Evolutionary conservation across 2,888 invertebrate genomes (phyloP).

Genomic region (Ariolimax columbianus): DNA sequence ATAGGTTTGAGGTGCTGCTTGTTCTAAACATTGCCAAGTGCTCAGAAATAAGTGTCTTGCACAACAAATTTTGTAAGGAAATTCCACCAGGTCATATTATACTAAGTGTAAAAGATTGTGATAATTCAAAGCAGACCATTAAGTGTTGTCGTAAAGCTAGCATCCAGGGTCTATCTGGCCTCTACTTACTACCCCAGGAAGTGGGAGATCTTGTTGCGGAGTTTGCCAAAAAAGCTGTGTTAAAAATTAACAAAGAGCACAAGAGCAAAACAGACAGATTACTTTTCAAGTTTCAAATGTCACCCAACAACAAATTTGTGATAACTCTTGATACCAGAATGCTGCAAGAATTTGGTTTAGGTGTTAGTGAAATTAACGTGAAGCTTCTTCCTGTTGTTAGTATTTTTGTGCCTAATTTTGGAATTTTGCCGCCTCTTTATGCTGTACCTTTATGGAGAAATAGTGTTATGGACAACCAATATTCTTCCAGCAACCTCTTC

Average conservation of each 20-base stretch:
- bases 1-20: slow-evolving; percentile 66
- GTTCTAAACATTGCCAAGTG: slow-evolving; percentile 57
- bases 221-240: slow-evolving; percentile 61
- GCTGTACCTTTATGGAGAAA: slow-evolving; percentile 58
- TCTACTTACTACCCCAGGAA: slow-evolving; percentile 56
- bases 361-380: slow-evolving; percentile 63
- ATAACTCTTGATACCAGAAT: slow-evolving; percentile 64
- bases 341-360: slow-evolving; percentile 62
- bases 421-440: slow-evolving; percentile 60
- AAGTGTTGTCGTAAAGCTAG: slow-evolving; percentile 40
- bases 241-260: slow-evolving; percentile 61
- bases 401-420: slow-evolving; percentile 59
- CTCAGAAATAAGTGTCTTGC: slow-evolving; percentile 53
- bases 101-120: slow-evolving; percentile 55
- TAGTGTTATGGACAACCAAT: slow-evolving; percentile 9
- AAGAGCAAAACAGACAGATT: slow-evolving; percentile 62
- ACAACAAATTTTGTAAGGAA: slow-evolving; percentile 52
- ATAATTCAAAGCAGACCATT: neutral
- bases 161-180: slow-evolving; percentile 40
- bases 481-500: neutral
- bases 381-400: slow-evolving; percentile 63
- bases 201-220: slow-evolving; percentile 57
- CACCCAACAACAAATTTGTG: slow-evolving; percentile 57
- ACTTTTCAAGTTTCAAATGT: slow-evolving; percentile 63
- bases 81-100: slow-evolving; percentile 65